These are phyloP conservation scores for Enteromius afrohamiltoni DNA, from an alignment of 2,797 vertebrate genomes.

Conservation along the genomic window DNA sequence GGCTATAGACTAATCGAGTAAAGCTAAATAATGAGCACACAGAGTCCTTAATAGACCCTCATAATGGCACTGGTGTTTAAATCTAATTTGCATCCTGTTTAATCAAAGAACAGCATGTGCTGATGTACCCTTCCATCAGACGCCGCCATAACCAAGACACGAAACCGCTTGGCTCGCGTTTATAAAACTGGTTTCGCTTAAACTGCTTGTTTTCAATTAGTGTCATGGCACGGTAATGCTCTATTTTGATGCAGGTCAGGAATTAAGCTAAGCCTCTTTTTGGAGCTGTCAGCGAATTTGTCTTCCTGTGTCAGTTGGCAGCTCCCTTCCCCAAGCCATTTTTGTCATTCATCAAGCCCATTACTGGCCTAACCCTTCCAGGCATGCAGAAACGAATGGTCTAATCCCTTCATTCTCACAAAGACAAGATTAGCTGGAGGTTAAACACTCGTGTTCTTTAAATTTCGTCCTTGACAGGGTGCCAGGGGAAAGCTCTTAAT, in stretches of 20 bases:
- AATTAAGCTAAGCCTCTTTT: constrained; percentile 56
- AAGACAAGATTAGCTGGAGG: constrained; percentile 75
- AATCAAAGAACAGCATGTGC: constrained; percentile 32
- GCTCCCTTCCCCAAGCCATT: constrained; percentile 54
- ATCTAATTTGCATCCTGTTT: constrained; percentile 37
- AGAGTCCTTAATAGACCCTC: constrained; percentile 26
- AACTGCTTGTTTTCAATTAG: constrained; percentile 60
- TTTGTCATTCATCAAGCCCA: constrained; percentile 58
- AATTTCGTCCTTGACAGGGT: constrained; percentile 75
- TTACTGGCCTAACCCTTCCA: constrained; percentile 58
- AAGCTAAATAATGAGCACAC: constrained; percentile 31
- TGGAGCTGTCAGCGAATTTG: constrained; percentile 58
- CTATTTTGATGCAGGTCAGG: constrained; percentile 60
- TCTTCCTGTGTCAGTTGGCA: constrained; percentile 61
- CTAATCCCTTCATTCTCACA: constrained; percentile 75
- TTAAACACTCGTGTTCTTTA: constrained; percentile 76
- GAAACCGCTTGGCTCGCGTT: not conserved
- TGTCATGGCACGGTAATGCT: constrained; percentile 55
- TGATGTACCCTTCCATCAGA: constrained; percentile 16
- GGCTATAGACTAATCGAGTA: constrained; percentile 25
- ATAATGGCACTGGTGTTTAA: constrained; percentile 30
- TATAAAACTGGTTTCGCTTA: constrained; percentile 35
- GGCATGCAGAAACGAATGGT: constrained; percentile 57
- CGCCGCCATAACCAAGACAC: not conserved
- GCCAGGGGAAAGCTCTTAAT: constrained; percentile 78